Base-by-base conservation (phyloP, 2,888 invertebrate genomes). In the Clunio marinus region DNA sequence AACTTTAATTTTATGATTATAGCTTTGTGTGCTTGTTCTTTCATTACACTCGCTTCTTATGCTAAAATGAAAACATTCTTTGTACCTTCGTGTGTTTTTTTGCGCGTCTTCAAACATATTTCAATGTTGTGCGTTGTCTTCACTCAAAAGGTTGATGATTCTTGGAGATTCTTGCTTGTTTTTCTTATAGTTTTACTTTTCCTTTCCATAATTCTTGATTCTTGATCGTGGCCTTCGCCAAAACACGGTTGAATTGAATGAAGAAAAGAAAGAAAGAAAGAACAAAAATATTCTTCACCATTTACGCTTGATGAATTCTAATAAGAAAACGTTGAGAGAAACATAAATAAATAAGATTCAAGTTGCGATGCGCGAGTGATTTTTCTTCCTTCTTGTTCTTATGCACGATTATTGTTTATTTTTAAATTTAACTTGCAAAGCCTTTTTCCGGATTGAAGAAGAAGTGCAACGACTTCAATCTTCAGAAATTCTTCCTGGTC, bases 21-120 rank as follows among this genome's bases (percentile, higher is more conserved):
- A 63, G 63, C 63, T 46, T 63, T 25, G 46, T 46, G 45, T 25
- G n/a, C n/a, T 63, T 17, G 17, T 66, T 66, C 66, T 35, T 51
- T 55, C 66, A 66, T 66, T 66, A 66, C 66, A 66, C 51, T 20
- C 20, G n/a, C 7, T 66, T 65, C 66, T 55, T 55, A 66, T 66
- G 66, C 66, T 63, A 46, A 63, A 57, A 37, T 22, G 27, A 8
- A 20, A 22, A 20, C 4, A 27, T 57, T 24, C 2, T 25, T 57
- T 22, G 4, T 22, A 10, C 32, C 32, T 32, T 32, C 32, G 32
- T 10, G 4, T 27, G 24, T 27, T 13, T 63, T 63, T 24, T 35
- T 45, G 24, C 17, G 45, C 63, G 27, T 13, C n/a, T 25, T 8
- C 24, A 3, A 60, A 35, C 22, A n/a, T n/a, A n/a, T n/a, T n/a